Evolutionary conservation across 2,113 vertebrate genomes (phyloP).

Genomic region (Sakesphorus luctuosus): DNA sequence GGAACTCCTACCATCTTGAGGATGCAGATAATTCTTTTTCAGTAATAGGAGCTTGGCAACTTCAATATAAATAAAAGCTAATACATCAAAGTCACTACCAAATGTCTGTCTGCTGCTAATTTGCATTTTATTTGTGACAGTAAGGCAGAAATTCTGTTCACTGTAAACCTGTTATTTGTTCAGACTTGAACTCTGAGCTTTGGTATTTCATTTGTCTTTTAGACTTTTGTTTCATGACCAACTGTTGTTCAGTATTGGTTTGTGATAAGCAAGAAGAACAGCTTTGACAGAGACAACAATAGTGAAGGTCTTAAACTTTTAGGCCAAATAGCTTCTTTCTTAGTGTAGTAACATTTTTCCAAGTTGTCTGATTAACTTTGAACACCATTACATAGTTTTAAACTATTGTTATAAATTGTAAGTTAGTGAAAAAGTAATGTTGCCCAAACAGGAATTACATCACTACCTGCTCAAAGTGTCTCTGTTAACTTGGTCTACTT

Average conservation of each 20-base stretch:
- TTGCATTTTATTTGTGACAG: neutral
- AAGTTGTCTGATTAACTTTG: neutral
- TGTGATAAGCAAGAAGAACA: neutral
- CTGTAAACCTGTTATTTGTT: neutral
- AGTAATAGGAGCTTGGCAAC: neutral
- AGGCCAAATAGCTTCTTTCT: neutral
- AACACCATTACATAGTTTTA: neutral
- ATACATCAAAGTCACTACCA: neutral
- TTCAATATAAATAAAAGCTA: neutral
- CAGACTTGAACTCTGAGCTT: neutral
- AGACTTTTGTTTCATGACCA: neutral
- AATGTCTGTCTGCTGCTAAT: neutral
- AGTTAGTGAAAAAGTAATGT: neutral
- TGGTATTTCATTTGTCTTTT: neutral
- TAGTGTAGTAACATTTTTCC: neutral
- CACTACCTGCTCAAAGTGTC: neutral
- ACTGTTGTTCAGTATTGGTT: neutral
- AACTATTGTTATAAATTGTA: neutral
- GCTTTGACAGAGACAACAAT: neutral
- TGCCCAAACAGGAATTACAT: neutral
- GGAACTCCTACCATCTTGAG: neutral
- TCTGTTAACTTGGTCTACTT: neutral
- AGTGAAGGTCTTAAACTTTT: neutral
- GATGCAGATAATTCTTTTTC: neutral
- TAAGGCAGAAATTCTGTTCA: neutral